Percentiles rank a stretch among this genome's conserved stretches.
Evolutionary conservation across 1,140 invertebrate species (phyloP).

Genomic region (Drosophila ficusphila): DNA sequence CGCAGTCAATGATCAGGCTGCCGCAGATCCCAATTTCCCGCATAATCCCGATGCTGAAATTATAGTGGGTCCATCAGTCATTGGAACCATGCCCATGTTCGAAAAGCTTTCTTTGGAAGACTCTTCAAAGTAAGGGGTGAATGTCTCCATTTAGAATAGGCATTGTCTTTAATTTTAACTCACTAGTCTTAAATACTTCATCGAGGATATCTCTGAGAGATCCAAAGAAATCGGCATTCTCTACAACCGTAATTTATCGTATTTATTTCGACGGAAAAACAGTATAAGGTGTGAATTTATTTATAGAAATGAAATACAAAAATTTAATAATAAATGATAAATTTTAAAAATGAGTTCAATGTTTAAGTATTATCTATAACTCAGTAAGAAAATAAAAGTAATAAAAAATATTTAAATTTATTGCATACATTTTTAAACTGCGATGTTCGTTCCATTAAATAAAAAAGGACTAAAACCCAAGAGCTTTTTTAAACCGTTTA

Average conservation of each 20-base stretch:
- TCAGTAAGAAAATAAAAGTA: too few species aligned
- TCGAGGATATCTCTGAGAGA: slow-evolving; percentile 37
- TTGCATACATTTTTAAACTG: too few species aligned
- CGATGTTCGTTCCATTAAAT: too few species aligned
- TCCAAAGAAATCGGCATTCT: slow-evolving; percentile 23
- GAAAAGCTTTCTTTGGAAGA: slow-evolving; percentile 62
- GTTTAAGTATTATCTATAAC: too few species aligned
- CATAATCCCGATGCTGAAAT: slow-evolving; percentile 83
- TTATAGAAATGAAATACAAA: slow-evolving; percentile 32
- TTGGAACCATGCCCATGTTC: slow-evolving; percentile 60
- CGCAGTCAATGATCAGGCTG: slow-evolving; percentile 76
- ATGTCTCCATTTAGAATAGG: slow-evolving; percentile 4
- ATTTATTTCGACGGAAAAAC: slow-evolving; percentile 35
- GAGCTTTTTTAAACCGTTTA: slow-evolving; percentile 5
- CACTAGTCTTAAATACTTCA: slow-evolving; percentile 29
- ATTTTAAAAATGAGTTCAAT: neutral
- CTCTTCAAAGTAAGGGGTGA: slow-evolving; percentile 3
- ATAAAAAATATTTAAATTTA: too few species aligned
- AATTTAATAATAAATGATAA: slow-evolving; percentile 5
- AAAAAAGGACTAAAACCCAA: too few species aligned
- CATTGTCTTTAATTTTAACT: slow-evolving; percentile 32
- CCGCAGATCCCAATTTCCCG: slow-evolving; percentile 57
- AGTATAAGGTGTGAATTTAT: slow-evolving; percentile 40
- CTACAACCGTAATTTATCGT: slow-evolving; percentile 16
- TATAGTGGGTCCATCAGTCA: slow-evolving; percentile 41